A percentile compares a stretch with the other conserved stretches of the same genome.
These are phyloP conservation scores for Diceros bicornis DNA, from an alignment of 2,797 vertebrate species.

Conservation along the genomic window DNA sequence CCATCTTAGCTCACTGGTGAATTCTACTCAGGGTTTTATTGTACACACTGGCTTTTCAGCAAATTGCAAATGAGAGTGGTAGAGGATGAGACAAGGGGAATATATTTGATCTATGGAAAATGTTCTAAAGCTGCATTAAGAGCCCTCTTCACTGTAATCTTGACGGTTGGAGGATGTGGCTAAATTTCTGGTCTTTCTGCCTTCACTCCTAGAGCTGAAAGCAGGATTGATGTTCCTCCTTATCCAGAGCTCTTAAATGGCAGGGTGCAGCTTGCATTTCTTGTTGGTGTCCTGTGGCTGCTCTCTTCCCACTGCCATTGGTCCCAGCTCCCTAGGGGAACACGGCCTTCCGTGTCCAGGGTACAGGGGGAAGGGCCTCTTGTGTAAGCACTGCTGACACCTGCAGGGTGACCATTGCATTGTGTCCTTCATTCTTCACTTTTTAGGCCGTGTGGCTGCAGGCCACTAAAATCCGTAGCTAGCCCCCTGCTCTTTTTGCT, in stretches of 20 bases:
- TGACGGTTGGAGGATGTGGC: not conserved
- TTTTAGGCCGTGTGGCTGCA: not conserved
- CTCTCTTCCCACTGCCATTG: not conserved
- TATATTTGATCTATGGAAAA: not conserved
- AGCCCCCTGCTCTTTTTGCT: not conserved
- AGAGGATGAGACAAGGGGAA: not conserved
- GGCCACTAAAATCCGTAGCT: not conserved
- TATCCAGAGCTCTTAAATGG: not conserved
- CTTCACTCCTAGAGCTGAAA: not conserved
- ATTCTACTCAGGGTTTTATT: not conserved
- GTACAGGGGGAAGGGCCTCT: not conserved
- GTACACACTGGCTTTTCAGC: not conserved
- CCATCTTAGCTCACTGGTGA: not conserved
- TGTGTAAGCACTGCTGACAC: not conserved
- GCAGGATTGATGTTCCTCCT: not conserved
- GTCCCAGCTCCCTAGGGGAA: not conserved
- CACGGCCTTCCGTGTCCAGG: not conserved
- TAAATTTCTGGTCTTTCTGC: not conserved
- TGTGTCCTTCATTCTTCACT: not conserved
- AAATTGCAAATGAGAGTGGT: not conserved
- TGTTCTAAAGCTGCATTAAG: not conserved
- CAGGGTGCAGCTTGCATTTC: not conserved
- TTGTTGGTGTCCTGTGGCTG: not conserved
- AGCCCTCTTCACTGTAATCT: not conserved
- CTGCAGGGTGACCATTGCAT: not conserved